Conservation (phyloP, 2,888 invertebrate genomes). For the Nudaria mundana region DNA sequence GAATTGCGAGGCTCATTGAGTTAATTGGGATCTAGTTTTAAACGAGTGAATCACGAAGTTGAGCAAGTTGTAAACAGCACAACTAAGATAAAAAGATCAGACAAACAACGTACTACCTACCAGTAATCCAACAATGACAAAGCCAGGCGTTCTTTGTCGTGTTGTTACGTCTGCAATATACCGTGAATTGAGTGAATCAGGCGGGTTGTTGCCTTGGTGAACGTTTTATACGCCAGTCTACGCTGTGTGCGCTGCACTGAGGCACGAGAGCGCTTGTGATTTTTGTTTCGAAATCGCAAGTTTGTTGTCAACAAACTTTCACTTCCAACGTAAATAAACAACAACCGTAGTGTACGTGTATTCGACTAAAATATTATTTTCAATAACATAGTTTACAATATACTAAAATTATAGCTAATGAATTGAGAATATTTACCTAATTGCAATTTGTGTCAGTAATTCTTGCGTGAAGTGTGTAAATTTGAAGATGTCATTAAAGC, state of each 20-base stretch:
- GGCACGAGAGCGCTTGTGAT: slow-evolving; percentile 8
- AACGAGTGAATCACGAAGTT: slow-evolving; percentile 1
- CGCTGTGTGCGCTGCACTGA: slow-evolving; percentile 14
- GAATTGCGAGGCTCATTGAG: background rate
- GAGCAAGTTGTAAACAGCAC: slow-evolving; percentile 4
- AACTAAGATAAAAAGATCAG: slow-evolving; percentile 1
- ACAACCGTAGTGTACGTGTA: background rate
- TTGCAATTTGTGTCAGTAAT: slow-evolving; percentile 10
- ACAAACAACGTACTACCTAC: background rate
- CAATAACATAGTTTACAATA: too few species aligned
- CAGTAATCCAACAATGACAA: slow-evolving; percentile 18
- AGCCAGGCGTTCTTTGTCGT: slow-evolving; percentile 12
- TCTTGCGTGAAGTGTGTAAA: slow-evolving; percentile 19
- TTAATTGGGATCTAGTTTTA: slow-evolving; percentile 1
- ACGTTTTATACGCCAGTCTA: slow-evolving; percentile 19
- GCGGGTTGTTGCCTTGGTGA: slow-evolving; percentile 13
- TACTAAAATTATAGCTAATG: too few species aligned
- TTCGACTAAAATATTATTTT: background rate
- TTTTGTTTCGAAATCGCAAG: slow-evolving; percentile 2
- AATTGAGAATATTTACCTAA: too few species aligned
- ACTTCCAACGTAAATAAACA: slow-evolving; percentile 25
- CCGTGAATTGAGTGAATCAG: slow-evolving; percentile 31
- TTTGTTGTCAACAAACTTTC: slow-evolving; percentile 32
- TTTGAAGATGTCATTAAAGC: slow-evolving; percentile 23
- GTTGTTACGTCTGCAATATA: slow-evolving; percentile 15